phyloP scores from a whole-genome alignment of 2,797 vertebrate species.

The Pseudochirops corinnae region DNA sequence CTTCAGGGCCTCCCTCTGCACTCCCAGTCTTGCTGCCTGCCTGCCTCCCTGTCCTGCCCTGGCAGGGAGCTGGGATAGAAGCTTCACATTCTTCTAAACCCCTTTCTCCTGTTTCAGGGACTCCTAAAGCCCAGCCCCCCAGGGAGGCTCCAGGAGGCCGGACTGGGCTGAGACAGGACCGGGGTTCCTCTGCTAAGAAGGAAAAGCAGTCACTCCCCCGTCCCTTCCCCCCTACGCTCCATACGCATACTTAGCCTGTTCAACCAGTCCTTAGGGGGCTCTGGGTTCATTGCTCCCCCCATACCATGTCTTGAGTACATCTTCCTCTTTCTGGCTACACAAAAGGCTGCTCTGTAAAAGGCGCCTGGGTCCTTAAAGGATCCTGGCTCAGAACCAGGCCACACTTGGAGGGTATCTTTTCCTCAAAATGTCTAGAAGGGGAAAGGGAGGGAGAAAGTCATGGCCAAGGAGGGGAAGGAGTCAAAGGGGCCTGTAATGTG shows the following conservation, averaged over 20 bases:
- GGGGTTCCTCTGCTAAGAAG: background rate
- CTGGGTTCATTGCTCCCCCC: background rate
- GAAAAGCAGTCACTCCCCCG: background rate
- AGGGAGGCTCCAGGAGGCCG: conserved; percentile 43
- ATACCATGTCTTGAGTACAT: background rate
- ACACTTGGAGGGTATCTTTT: conserved; percentile 70
- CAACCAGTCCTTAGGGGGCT: background rate
- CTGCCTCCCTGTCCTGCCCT: conserved; percentile 62
- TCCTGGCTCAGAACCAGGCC: conserved; percentile 74
- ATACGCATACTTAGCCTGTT: background rate
- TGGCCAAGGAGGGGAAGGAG: background rate
- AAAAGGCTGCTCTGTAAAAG: conserved; percentile 72
- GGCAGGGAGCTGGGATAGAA: conserved; percentile 78
- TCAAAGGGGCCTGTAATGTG: too few species aligned
- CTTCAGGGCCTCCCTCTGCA: conserved; percentile 50
- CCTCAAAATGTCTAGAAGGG: background rate
- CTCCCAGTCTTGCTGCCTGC: background rate
- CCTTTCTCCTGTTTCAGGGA: conserved; percentile 65
- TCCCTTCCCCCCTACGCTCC: background rate
- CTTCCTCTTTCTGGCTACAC: conserved; percentile 47
- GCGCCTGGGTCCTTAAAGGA: conserved; percentile 78
- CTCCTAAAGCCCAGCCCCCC: conserved; percentile 72
- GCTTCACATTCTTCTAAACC: conserved; percentile 77
- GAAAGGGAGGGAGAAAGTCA: background rate
- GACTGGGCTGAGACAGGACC: background rate